Evolutionary conservation across 2,113 vertebrate species (phyloP), one percentile per base, ranked within the genome.

Genomic region (Odontesthes bonariensis): DNA sequence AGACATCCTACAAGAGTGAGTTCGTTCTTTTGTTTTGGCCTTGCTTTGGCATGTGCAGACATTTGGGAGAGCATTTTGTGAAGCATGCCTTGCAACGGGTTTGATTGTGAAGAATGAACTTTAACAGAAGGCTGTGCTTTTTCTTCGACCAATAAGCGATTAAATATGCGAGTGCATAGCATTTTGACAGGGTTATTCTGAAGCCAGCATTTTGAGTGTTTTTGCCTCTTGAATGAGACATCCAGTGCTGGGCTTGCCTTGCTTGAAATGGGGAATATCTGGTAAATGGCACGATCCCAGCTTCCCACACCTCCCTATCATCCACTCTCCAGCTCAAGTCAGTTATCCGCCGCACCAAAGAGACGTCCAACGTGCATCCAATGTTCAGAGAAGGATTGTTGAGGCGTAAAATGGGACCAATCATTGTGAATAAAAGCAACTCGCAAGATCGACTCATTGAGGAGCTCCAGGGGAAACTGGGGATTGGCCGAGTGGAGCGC

Each of bases 311-410:
- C 32, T 79, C 74, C 79, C 55, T 54, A 59, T 86, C 61, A 22
- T 87, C 77, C 74, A 17, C 74, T 75, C 83, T 90, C 69, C 75
- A 99, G 98, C 96, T 99, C 88, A 97, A 98, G 86, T 97, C 96
- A 22, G 96, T 98, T 88, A 99, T 99, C 92, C 96, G 95, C 86
- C 97, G 97, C 92, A 99, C 98, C 85, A 98, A 96, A 93, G 97
- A 98, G 92, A 96, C 95, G 0, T 46, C 94, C 20, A 96, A 98
- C 10, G 95, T 97, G 31, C 98, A 99, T 83, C 98, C 98, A 32
- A 97, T 99, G 98, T 97, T 91, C 89, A 96, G 95, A 33, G 96
- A 98, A 13, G 94, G 95, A 63, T 91, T 95, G 58, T 93, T 95
- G 38, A 95, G 97, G 23, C 95, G 94, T 81, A 96, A 96, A 87